These are phyloP conservation scores for Sarcophaga subvicina DNA, from an alignment of 2,888 invertebrate species.

Conservation along the genomic window DNA sequence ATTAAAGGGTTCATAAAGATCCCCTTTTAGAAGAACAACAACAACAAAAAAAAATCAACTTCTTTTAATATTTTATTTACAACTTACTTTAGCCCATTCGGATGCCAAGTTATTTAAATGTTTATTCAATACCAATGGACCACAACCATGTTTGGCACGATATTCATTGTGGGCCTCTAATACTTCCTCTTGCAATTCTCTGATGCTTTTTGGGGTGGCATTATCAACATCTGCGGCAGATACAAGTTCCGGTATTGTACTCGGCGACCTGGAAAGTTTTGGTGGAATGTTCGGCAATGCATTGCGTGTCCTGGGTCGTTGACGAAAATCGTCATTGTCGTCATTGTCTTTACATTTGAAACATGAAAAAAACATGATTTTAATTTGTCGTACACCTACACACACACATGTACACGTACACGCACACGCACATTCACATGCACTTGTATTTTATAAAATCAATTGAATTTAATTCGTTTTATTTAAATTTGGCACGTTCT, in stretches of 20 bases:
- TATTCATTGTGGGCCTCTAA: conserved; percentile 85
- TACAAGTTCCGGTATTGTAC: no score
- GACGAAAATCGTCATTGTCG: conserved; percentile 29
- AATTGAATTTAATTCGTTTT: conserved; percentile 39
- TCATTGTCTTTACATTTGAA: conserved; percentile 30
- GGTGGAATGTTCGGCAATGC: neutral
- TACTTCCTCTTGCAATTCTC: conserved; percentile 70
- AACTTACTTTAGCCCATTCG: conserved; percentile 86
- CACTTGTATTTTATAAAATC: neutral
- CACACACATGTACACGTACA: neutral
- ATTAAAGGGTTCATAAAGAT: no score
- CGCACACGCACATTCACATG: neutral
- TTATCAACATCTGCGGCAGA: neutral
- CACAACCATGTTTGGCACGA: conserved; percentile 86
- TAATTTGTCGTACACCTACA: neutral
- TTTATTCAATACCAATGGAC: conserved; percentile 85
- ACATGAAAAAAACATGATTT: conserved; percentile 51
- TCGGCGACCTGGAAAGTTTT: neutral
- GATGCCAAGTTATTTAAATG: conserved; percentile 86
- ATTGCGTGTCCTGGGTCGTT: conserved; percentile 38
- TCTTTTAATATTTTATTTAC: neutral
- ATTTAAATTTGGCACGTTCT: conserved; percentile 4
- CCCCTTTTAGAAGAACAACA: no score
- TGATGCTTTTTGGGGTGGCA: neutral
- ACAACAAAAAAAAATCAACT: no score